These are phyloP conservation scores for Aleiodes sp. DNA, from an alignment of 1,140 invertebrate genomes.

Conservation along the genomic window DNA sequence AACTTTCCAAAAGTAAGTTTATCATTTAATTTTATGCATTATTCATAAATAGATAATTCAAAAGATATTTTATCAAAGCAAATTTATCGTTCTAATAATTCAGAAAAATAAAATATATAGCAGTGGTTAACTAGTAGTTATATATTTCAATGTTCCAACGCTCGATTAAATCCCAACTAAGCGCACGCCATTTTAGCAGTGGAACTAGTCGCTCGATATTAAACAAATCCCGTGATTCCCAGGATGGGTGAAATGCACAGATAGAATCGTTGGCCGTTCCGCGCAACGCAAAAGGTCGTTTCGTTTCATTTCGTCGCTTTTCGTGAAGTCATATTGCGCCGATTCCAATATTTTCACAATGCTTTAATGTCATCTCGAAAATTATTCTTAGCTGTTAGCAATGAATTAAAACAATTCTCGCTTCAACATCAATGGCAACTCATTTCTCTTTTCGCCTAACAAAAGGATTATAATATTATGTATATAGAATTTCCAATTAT, in stretches of 20 bases:
- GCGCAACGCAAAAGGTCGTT: conserved; percentile 53
- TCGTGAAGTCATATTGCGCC: conserved; percentile 50
- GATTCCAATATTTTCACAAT: conserved; percentile 52
- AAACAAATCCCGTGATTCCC: conserved; percentile 51
- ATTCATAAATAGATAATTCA: too few species aligned
- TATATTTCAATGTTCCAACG: conserved; percentile 30
- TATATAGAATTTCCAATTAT: too few species aligned
- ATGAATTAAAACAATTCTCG: too few species aligned
- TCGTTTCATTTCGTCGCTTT: conserved; percentile 44
- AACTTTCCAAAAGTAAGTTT: too few species aligned
- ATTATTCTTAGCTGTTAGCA: too few species aligned
- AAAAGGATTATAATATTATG: too few species aligned
- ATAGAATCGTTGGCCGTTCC: conserved; percentile 38
- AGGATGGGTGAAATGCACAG: background rate
- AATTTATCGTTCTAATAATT: too few species aligned
- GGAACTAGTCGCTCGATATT: conserved; percentile 54
- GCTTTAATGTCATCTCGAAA: too few species aligned
- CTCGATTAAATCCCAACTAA: conserved; percentile 52
- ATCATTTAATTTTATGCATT: too few species aligned
- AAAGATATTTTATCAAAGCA: too few species aligned
- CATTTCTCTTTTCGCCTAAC: too few species aligned
- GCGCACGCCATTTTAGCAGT: conserved; percentile 49
- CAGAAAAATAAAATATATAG: background rate
- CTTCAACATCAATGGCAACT: too few species aligned
- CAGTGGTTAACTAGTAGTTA: conserved; percentile 35